These are phyloP conservation scores for Diabrotica balteata DNA, from an alignment of 2,888 invertebrate genomes.

Conservation along the genomic window DNA sequence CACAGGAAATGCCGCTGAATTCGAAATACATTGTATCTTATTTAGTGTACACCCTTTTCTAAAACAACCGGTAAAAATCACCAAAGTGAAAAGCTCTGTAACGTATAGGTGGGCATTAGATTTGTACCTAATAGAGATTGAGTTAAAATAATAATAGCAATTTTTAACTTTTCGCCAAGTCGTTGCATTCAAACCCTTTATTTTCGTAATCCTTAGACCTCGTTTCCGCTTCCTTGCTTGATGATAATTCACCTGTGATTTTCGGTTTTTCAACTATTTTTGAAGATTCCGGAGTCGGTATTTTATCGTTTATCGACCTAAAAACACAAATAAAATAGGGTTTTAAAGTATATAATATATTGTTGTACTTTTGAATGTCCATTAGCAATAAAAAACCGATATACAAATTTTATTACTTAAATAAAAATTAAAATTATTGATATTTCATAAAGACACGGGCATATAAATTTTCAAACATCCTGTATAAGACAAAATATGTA, in stretches of 20 bases:
- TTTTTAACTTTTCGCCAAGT: conserved; percentile 37
- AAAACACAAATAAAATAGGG: neutral
- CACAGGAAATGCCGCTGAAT: no score
- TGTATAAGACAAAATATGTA: no score
- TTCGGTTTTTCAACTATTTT: conserved; percentile 16
- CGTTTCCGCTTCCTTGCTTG: conserved; percentile 37
- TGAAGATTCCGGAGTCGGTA: conserved; percentile 10
- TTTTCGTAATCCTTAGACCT: conserved; percentile 42
- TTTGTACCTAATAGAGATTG: conserved; percentile 14
- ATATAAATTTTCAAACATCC: no score
- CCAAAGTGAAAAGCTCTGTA: conserved; percentile 24
- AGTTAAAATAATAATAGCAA: conserved; percentile 30
- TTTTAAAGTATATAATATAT: neutral
- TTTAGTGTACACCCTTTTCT: no score
- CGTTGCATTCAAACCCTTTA: conserved; percentile 40
- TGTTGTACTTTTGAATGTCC: no score
- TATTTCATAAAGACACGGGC: no score
- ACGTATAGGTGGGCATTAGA: conserved; percentile 10
- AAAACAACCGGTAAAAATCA: neutral
- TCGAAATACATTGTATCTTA: no score
- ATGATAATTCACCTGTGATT: conserved; percentile 27
- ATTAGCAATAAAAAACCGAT: no score
- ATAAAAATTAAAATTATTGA: no score
- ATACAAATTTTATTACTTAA: no score
- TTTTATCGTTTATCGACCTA: conserved; percentile 15